Evolutionary conservation across 2,888 invertebrate genomes (phyloP).

Genomic region (Cephus sareptanus): DNA sequence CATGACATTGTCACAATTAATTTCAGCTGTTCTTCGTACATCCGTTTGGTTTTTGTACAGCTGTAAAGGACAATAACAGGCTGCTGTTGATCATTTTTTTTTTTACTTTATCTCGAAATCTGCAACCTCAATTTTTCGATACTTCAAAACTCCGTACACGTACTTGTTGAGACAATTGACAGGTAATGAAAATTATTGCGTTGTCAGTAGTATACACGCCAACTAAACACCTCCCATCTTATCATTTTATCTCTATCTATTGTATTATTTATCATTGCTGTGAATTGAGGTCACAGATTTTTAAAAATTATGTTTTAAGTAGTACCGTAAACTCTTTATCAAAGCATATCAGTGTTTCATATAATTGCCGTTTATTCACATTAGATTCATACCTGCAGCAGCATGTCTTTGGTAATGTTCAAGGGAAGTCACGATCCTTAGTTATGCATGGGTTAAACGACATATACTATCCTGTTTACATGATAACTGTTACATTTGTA

Average conservation of each 20-base stretch:
- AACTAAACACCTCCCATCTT: neutral
- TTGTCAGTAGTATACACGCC: neutral
- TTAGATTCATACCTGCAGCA: slow-evolving; percentile 3
- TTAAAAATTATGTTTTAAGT: neutral
- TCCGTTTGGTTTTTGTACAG: neutral
- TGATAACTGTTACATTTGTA: neutral
- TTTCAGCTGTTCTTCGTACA: neutral
- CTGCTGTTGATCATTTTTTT: neutral
- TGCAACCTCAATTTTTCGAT: slow-evolving; percentile 30
- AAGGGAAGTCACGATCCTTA: slow-evolving; percentile 29
- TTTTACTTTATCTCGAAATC: slow-evolving; percentile 27
- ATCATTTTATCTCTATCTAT: neutral
- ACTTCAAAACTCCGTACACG: neutral
- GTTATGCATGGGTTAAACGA: slow-evolving; percentile 32
- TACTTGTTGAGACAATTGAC: neutral
- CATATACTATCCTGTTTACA: slow-evolving; percentile 5
- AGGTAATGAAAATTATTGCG: neutral
- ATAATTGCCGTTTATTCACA: slow-evolving; percentile 14
- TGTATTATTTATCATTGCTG: neutral
- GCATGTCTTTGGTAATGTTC: slow-evolving; percentile 17
- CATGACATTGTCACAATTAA: neutral
- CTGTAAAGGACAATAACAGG: too few species aligned
- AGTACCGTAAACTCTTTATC: neutral
- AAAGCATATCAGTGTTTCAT: slow-evolving; percentile 5
- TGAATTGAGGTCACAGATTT: neutral